Evolutionary conservation across 2,797 vertebrate species (phyloP).

Genomic region (Scolopax rusticola): DNA sequence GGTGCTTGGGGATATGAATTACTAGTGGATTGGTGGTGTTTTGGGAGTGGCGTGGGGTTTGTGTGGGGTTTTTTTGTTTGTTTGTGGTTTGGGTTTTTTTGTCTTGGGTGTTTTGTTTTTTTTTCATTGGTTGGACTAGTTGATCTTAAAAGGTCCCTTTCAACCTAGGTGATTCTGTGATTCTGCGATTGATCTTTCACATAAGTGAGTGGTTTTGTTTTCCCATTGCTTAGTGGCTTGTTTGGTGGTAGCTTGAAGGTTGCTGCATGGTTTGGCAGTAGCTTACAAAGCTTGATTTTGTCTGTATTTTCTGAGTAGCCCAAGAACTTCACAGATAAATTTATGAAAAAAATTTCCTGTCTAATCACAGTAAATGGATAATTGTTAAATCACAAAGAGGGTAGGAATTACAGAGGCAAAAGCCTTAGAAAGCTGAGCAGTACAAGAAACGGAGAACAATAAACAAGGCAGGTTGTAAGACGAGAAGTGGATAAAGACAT

Average conservation of each 20-base stretch:
- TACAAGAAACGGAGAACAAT: not conserved
- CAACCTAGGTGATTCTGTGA: too few relatives aligned
- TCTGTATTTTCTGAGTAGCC: not conserved
- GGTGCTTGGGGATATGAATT: too few relatives aligned
- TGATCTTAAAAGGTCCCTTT: too few relatives aligned
- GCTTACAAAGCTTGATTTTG: not conserved
- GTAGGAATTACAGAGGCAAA: not conserved
- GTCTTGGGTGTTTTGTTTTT: too few relatives aligned
- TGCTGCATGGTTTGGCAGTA: not conserved
- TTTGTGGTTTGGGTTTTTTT: too few relatives aligned
- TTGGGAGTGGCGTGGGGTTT: too few relatives aligned
- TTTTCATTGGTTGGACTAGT: too few relatives aligned
- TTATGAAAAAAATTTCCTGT: not conserved
- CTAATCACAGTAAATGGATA: not conserved
- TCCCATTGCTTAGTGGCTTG: not conserved
- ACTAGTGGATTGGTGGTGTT: too few relatives aligned
- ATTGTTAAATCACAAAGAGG: not conserved
- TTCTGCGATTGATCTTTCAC: not conserved
- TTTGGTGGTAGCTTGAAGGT: not conserved
- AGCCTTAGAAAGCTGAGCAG: not conserved
- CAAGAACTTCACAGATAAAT: not conserved
- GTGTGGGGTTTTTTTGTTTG: too few relatives aligned
- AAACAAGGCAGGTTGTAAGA: not conserved
- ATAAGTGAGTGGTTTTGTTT: not conserved
- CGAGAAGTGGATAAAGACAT: not conserved